Percentiles rank a stretch among this genome's conserved stretches.
phyloP scores from a whole-genome alignment of 2,797 vertebrate genomes.

The Tauraco hartlaubi region DNA sequence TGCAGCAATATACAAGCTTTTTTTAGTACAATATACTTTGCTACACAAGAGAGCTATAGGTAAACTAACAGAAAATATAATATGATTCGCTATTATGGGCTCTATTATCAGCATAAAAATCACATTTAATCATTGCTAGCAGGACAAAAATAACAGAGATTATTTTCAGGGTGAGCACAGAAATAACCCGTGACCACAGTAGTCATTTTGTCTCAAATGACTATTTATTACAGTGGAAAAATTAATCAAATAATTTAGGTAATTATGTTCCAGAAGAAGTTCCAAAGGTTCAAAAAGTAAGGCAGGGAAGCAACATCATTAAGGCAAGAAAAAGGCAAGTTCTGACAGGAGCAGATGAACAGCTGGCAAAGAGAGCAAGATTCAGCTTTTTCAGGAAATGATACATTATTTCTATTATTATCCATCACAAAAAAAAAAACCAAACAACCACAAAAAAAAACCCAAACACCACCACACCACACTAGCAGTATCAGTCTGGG shows the following conservation, averaged over 20 bases:
- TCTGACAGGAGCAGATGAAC: not conserved
- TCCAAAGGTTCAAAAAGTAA: conserved; percentile 1
- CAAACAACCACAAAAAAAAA: not conserved
- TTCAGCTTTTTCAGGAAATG: conserved; percentile 29
- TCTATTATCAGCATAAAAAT: not conserved
- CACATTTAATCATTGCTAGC: not conserved
- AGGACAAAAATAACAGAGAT: not conserved
- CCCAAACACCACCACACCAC: not conserved
- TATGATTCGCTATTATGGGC: not conserved
- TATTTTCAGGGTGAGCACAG: not conserved
- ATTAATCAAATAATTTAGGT: not conserved
- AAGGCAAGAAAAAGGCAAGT: not conserved
- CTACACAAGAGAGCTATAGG: not conserved
- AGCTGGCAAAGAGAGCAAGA: not conserved
- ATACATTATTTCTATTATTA: conserved; percentile 48
- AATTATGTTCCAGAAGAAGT: not conserved
- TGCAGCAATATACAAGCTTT: not conserved
- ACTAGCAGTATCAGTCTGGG: not conserved
- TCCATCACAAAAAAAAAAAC: not conserved
- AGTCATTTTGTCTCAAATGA: not conserved
- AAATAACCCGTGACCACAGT: not conserved
- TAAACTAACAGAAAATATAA: not conserved
- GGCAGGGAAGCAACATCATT: not conserved
- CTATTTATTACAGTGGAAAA: not conserved
- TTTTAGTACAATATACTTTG: not conserved